phyloP scores from a whole-genome alignment of 2,888 invertebrate species.

The Caenorhabditis sp. region DNA sequence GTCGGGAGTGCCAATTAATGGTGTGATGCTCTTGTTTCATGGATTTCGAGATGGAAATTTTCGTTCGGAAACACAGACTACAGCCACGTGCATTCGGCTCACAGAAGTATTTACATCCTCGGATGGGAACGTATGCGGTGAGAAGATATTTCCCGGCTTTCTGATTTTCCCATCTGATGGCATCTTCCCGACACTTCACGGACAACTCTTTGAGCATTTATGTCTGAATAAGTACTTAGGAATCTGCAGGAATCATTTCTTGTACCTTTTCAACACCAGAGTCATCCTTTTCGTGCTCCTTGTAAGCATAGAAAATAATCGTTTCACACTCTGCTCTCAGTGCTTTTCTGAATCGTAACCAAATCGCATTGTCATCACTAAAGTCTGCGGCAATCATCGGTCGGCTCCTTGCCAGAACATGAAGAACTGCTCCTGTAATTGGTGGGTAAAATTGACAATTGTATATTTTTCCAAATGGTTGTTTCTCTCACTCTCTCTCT shows the following conservation, averaged over 20 bases:
- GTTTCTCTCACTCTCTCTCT: too few relatives aligned
- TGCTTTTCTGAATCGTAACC: conserved; percentile 59
- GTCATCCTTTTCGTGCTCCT: conserved; percentile 19
- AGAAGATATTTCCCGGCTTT: conserved; percentile 64
- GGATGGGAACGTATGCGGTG: conserved; percentile 73
- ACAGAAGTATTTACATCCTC: conserved; percentile 75
- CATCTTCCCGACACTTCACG: conserved; percentile 21
- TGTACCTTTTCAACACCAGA: not conserved
- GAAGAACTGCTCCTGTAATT: too few relatives aligned
- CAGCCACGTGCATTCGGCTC: conserved; percentile 33
- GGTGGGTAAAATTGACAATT: too few relatives aligned
- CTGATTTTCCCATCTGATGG: conserved; percentile 36
- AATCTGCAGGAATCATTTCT: not conserved
- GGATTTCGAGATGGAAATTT: conserved; percentile 74
- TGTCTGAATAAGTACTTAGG: not conserved
- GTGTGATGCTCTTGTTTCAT: conserved; percentile 53
- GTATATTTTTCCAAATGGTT: too few relatives aligned
- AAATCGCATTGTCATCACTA: conserved; percentile 65
- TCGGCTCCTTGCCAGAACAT: too few relatives aligned
- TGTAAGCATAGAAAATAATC: conserved; percentile 38
- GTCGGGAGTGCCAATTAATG: conserved; percentile 43
- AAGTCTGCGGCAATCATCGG: conserved; percentile 75
- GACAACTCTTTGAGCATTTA: conserved; percentile 17
- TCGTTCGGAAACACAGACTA: conserved; percentile 68
- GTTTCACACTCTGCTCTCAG: conserved; percentile 35